Evolutionary conservation across 1,140 invertebrate genomes (phyloP).

Genomic region (Ceratina japonica): DNA sequence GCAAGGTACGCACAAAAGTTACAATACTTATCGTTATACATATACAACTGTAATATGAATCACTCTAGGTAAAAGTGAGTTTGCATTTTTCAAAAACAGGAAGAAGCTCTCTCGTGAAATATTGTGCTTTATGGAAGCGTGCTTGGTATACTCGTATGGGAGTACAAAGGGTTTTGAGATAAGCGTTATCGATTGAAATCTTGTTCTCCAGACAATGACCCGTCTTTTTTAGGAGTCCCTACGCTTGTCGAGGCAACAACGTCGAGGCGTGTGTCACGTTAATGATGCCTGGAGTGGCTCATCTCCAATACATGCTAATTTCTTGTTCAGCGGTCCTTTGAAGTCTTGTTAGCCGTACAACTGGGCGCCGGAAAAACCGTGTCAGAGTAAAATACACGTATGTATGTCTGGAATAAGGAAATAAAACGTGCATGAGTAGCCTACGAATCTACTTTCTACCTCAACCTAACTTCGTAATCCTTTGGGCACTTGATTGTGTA

Average conservation of each 20-base stretch:
- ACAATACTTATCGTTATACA: too few species aligned
- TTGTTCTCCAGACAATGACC: conserved; percentile 3
- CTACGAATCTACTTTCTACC: not conserved
- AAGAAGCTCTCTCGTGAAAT: not conserved
- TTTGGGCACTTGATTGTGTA: not conserved
- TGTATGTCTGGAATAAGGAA: not conserved
- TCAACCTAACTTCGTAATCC: not conserved
- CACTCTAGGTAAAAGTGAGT: too few species aligned
- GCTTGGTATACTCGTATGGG: not conserved
- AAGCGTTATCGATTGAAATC: conserved; percentile 12
- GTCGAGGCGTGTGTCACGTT: not conserved
- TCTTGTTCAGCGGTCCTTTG: not conserved
- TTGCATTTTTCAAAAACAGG: too few species aligned
- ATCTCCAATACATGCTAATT: conserved; percentile 24
- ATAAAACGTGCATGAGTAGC: too few species aligned
- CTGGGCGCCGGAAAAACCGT: not conserved
- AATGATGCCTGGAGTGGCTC: not conserved
- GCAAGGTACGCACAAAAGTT: too few species aligned
- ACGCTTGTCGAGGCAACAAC: not conserved
- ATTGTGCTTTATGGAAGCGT: not conserved
- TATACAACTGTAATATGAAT: too few species aligned
- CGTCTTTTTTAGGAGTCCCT: not conserved
- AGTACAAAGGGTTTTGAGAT: not conserved
- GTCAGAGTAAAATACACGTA: not conserved
- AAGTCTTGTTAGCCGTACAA: not conserved